Evolutionary conservation across 2,888 invertebrate species (phyloP), one percentile per base, ranked within the genome.

Genomic region (Tipula confusa): DNA sequence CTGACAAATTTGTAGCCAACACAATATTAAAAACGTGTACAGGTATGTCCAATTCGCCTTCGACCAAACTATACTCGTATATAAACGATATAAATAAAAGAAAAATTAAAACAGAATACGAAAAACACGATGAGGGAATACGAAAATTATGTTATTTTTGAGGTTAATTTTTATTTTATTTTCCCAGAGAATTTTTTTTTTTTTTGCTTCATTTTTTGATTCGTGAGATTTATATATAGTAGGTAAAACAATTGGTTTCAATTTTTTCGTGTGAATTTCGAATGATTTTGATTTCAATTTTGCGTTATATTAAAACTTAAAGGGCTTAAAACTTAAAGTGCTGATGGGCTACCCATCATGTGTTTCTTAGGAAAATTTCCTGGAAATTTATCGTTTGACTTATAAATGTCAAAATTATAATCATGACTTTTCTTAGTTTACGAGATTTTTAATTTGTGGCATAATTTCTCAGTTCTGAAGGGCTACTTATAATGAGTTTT

Each of bases 141-240:
- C 24, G 43, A 64, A 64, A 64, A 64, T 64, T 64, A 64, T 11
- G 24, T 43, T 15, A 43, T 15, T 15, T 64, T 64, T 64, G 64
- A 64, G 64, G 64, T 64, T 64, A 64, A 64, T 64, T 18, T 64
- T 64, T 24, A 64, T 64, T 64, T 64, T 64, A 64, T 64, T 64
- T 64, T 64, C 64, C 64, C 64, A 64, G 64, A 64, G 64, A 64
- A 24, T 1, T 24, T 64, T 64, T 64, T 64, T 6, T 64, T 9
- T 64, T 64, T 4, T 6, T 33, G n/a, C n/a, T n/a, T n/a, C n/a
- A 33, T 33, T 9, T 33, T 24, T 64, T 2, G 24, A 11, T 64
- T 64, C 64, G 64, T 64, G 64, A 64, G 64, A 64, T 64, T 64
- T 64, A 64, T n/a, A n/a, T n/a, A n/a, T 64, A 64, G 64, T 18